Evolutionary conservation across 2,113 vertebrate species (phyloP), one percentile per base, ranked within the genome.

Genomic region (Campylomormyrus tamandua): DNA sequence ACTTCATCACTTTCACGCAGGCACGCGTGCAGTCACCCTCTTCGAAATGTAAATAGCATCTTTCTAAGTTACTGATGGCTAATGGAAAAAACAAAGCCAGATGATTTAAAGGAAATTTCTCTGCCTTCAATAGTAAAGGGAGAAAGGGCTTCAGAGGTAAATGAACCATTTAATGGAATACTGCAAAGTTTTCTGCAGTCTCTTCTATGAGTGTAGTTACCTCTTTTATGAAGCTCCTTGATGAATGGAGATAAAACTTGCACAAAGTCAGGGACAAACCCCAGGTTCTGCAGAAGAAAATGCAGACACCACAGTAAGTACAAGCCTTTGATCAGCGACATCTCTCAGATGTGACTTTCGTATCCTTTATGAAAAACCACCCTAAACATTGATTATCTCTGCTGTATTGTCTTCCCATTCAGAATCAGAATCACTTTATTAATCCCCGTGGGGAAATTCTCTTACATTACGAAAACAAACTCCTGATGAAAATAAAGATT

Each of bases 181-280:
- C 45, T 48, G 17, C 19, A 83, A 45, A 45, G 11, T 15, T 2
- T 74, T 77, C 13, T 17, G 11, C 70, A 39, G 74, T 7, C 45
- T 17, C 13, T 31, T 42, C 10, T 66, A 52, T 19, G 24, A 11
- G 35, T 45, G 9, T 46, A 2, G 92, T 1, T 94, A 97, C 97
- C 96, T 96, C 96, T 97, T 90, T 94, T 94, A 90, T 96, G 95
- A 93, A 97, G 97, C 89, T 97, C 97, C 42, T 97, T 97, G 88
- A 98, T 96, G 90, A 95, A 97, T 0, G 96, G 97, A 89, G 95
- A 95, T 91, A 97, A 95, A 9, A 94, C 84, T 0, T 96, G 95
- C 46, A 98, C 95, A 80, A 98, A 98, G 95, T 97, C 97, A 2
- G 97, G 96, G 89, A 96, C 83, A 87, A 96, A 98, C 39, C 96